Evolutionary conservation across 2,797 vertebrate species (phyloP).

Genomic region (Agapornis canus): DNA sequence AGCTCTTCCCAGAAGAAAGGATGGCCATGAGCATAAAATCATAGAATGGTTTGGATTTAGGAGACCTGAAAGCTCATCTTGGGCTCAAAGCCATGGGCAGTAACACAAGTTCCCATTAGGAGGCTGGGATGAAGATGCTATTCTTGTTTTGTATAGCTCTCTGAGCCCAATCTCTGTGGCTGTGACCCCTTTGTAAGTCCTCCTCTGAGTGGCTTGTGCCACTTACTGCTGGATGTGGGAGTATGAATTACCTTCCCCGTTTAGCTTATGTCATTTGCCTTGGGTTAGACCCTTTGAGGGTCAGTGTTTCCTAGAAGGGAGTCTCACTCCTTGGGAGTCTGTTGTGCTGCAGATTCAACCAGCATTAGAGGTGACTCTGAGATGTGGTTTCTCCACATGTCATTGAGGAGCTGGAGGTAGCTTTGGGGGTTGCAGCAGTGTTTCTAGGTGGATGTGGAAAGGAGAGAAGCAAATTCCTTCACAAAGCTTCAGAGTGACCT

Average conservation of each 20-base stretch:
- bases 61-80: not conserved
- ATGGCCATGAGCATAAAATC: not conserved
- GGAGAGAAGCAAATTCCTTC: not conserved
- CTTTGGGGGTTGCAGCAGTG: not conserved
- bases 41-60: not conserved
- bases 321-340: not conserved
- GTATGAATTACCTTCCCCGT: not conserved
- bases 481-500: not conserved
- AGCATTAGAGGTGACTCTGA: not conserved
- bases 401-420: not conserved
- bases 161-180: not conserved
- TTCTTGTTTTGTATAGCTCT: not conserved
- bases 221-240: not conserved
- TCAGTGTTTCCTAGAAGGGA: not conserved
- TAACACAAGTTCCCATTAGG: rapidly evolving
- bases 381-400: rapidly evolving
- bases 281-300: not conserved
- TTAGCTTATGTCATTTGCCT: not conserved
- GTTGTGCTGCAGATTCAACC: not conserved
- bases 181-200: not conserved
- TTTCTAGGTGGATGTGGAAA: not conserved
- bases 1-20: not conserved
- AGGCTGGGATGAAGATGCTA: not conserved
- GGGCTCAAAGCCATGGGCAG: not conserved
- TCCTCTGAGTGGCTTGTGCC: not conserved